A percentile compares a stretch with the other conserved stretches of the same genome.
These are phyloP conservation scores for Epinotia brunnichana DNA, from an alignment of 2,888 invertebrate species.

Conservation along the genomic window DNA sequence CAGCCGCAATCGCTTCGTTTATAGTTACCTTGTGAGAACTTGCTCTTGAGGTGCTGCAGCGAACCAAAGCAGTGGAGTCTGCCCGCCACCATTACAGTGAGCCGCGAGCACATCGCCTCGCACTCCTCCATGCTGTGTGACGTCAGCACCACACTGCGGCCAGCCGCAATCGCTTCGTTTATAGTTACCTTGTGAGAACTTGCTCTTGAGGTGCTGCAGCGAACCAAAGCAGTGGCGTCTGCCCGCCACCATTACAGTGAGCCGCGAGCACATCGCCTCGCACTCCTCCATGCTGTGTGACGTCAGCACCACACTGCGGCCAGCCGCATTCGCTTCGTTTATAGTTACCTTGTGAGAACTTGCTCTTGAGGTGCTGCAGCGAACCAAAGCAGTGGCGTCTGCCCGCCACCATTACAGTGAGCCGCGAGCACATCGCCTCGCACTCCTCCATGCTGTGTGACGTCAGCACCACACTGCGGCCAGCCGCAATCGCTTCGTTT, in stretches of 20 bases:
- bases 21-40: constrained; percentile 85
- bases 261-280: constrained; percentile 90
- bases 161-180: constrained; percentile 79
- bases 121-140: constrained; percentile 90
- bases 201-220: constrained; percentile 84
- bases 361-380: constrained; percentile 84
- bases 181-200: constrained; percentile 85
- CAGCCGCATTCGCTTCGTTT: constrained; percentile 79
- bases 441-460: constrained; percentile 90
- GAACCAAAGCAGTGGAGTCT: constrained; percentile 88
- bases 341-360: constrained; percentile 85
- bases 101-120: constrained; percentile 90
- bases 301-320: constrained; percentile 89
- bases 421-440: constrained; percentile 90
- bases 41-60: constrained; percentile 84
- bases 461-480: constrained; percentile 89
- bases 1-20: constrained; percentile 79
- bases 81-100: constrained; percentile 92
- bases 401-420: constrained; percentile 92
- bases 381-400: constrained; percentile 88
- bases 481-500: constrained; percentile 79
- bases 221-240: constrained; percentile 88
- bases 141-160: constrained; percentile 89
- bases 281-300: constrained; percentile 90
- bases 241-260: constrained; percentile 92